Base-by-base conservation (phyloP, 2,797 vertebrate genomes). In the Crenuchus spilurus region DNA sequence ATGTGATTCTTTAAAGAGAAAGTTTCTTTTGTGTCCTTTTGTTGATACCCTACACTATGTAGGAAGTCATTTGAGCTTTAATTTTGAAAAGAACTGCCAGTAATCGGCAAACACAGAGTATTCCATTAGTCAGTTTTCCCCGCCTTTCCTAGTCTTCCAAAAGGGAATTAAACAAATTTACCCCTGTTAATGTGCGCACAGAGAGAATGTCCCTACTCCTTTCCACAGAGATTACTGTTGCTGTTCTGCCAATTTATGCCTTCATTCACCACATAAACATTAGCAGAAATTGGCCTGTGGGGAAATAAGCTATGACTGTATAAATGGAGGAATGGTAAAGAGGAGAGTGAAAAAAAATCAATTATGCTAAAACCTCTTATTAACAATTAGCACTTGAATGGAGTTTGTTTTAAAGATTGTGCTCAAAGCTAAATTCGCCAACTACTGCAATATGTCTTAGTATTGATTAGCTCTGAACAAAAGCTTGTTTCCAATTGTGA, bases 321-420 rank as follows among this genome's bases (percentile, higher is more conserved):
- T 58, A 77, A 77, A 81, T 77, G 58, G 71, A 74, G 33, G 35
- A 68, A 33, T 75, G 67, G 44, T 63, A 69, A 30, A 52, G 57
- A 63, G 70, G 33, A 65, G 55, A 54, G 31, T 2, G 39, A 13
- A 52, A 28, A 58, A 60, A 79, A 83, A 79, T 79, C 71, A 75
- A 81, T 83, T 77, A 81, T 58, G 67, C 57, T 74, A 75, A 83
- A 79, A 79, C 22, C 39, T 64, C 70, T 77, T 72, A 75, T 76
- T 81, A 79, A 81, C 82, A 70, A 67, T 75, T 81, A 77, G 68
- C 75, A 74, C 65, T 76, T 72, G 70, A 73, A 80, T 62, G 67
- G 51, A 70, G 75, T 76, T 77, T 68, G 28, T 67, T 73, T 73
- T 62, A 79, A 74, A 78, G 62, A 74, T 74, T 58, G 48, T 18